phyloP scores from a whole-genome alignment of 1,140 invertebrate genomes.

The Drosophila lacteicornis region DNA sequence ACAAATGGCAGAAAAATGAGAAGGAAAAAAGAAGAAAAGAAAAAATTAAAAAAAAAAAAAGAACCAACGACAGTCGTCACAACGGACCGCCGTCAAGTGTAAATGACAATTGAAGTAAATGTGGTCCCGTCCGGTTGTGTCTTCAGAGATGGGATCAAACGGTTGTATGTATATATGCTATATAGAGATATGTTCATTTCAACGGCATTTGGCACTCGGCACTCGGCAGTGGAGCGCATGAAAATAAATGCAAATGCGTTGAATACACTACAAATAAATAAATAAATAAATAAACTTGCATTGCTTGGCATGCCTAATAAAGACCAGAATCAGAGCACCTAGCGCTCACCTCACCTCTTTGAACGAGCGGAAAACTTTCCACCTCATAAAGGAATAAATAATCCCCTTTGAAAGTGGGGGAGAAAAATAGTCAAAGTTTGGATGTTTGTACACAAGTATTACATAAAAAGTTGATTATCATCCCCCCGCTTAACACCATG shows the following conservation, averaged over 20 bases:
- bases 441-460: not conserved
- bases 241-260: conserved; percentile 47
- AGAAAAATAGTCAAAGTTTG: not conserved
- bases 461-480: not conserved
- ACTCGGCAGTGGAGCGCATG: conserved; percentile 16
- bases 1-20: conserved; percentile 15
- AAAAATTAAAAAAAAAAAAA: not conserved
- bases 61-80: conserved; percentile 9
- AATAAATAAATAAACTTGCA: conserved; percentile 39
- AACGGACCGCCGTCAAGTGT: conserved; percentile 45
- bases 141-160: conserved; percentile 19
- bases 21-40: not conserved
- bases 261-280: conserved; percentile 38
- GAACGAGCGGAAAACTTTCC: conserved; percentile 5
- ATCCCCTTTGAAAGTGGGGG: not conserved
- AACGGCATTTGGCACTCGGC: conserved; percentile 1
- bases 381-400: conserved; percentile 11
- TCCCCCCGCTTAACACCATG: not conserved
- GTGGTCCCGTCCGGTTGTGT: conserved; percentile 33
- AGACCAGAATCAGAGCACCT: conserved; percentile 22
- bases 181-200: conserved; percentile 7
- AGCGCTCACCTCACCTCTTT: not conserved
- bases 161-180: conserved; percentile 6
- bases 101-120: conserved; percentile 53
- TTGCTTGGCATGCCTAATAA: conserved; percentile 14